A percentile compares a stretch with the other conserved stretches of the same genome.
phyloP scores from a whole-genome alignment of 2,888 invertebrate species.

The Drosophila mettleri region DNA sequence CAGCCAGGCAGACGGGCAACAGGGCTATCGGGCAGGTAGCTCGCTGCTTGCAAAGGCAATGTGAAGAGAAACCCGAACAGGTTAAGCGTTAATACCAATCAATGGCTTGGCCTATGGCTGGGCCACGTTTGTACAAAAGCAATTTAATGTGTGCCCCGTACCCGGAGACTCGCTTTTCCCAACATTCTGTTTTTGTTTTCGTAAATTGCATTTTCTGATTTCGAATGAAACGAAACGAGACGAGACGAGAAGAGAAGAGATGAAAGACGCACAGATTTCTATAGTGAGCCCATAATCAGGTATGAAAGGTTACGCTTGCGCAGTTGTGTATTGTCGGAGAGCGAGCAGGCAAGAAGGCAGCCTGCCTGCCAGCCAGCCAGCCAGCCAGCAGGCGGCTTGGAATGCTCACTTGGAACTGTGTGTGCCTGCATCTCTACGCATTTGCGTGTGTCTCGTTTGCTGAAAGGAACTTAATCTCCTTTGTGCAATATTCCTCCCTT shows the following conservation, averaged over 20 bases:
- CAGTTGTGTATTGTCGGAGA: conserved; percentile 64
- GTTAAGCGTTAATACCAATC: conserved; percentile 80
- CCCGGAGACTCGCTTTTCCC: conserved; percentile 45
- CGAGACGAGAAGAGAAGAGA: conserved; percentile 37
- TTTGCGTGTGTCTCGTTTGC: conserved; percentile 55
- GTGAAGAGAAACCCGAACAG: conserved; percentile 54
- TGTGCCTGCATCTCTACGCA: conserved; percentile 54
- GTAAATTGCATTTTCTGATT: conserved; percentile 81
- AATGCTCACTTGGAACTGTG: conserved; percentile 68
- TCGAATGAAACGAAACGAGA: conserved; percentile 68
- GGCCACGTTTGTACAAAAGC: conserved; percentile 45
- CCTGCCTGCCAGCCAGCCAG: conserved; percentile 21
- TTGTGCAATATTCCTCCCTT: conserved; percentile 68
- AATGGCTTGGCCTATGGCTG: conserved; percentile 56
- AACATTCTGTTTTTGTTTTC: conserved; percentile 60
- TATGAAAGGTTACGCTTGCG: conserved; percentile 80
- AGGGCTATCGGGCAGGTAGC: too few species aligned
- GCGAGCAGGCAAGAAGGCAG: conserved; percentile 20
- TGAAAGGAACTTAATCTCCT: conserved; percentile 80
- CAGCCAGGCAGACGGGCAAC: too few species aligned
- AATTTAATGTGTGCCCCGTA: conserved; percentile 54
- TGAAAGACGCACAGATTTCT: conserved; percentile 23
- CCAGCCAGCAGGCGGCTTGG: conserved; percentile 43
- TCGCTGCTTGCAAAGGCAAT: conserved; percentile 7
- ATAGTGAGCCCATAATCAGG: conserved; percentile 67